phyloP scores from a whole-genome alignment of 2,113 vertebrate genomes.

The Megalops atlanticus region DNA sequence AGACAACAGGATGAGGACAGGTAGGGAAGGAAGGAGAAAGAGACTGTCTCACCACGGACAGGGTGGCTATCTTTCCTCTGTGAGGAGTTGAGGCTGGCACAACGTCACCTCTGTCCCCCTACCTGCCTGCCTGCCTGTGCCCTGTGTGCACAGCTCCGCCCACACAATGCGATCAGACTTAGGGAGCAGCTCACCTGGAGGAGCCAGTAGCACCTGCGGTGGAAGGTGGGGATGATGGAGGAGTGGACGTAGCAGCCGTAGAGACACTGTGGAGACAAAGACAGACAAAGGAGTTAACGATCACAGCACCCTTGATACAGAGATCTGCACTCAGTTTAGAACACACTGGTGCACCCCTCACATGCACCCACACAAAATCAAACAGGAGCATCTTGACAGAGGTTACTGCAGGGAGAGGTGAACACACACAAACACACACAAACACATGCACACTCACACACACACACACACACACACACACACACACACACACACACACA shows the following conservation, averaged over 20 bases:
- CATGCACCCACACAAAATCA: slow-evolving; percentile 15
- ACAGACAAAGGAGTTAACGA: slow-evolving; percentile 33
- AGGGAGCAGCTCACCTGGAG: slow-evolving; percentile 86
- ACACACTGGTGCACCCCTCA: slow-evolving; percentile 19
- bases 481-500: neutral
- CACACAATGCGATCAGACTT: no score
- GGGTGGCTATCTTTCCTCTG: no score
- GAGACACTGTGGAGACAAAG: slow-evolving; percentile 81
- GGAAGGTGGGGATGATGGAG: slow-evolving; percentile 99
- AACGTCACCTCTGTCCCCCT: no score
- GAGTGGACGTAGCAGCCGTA: slow-evolving; percentile 99
- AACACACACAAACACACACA: neutral
- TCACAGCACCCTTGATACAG: no score
- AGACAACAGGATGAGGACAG: no score
- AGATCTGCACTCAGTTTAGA: neutral
- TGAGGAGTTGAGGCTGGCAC: no score
- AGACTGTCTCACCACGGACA: no score
- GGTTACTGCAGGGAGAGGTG: neutral
- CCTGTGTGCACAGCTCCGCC: neutral
- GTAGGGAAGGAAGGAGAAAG: no score
- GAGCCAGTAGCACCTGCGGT: slow-evolving; percentile 99
- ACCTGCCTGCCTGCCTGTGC: no score
- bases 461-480: neutral
- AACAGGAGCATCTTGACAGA: slow-evolving; percentile 31
- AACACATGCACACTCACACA: no score